Evolutionary conservation across 2,113 vertebrate species (phyloP), one percentile per base, ranked within the genome.

Genomic region (Typhlomys cinereus): DNA sequence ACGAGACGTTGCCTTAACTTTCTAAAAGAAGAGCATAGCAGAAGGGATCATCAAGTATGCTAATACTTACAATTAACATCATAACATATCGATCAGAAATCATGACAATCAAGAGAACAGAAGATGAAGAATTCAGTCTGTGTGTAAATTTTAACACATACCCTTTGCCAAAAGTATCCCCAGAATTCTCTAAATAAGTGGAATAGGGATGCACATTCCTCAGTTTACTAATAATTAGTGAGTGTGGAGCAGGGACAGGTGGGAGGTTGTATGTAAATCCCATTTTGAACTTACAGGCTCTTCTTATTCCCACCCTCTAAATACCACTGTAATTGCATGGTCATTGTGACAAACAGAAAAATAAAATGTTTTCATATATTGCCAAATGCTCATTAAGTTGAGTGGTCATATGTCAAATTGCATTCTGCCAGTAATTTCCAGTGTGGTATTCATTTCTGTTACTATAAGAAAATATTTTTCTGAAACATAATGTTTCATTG

Each of bases 351-450:
- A 70, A 50, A 85, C 7, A 74, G 21, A 73, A 89, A 73, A 90
- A 90, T 74, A 29, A 90, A 85, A 59, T 44, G 4, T 50, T 91
- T 90, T 46, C 23, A 57, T 61, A 66, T 14, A 81, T 70, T 88
- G 59, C n/a, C 44, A 90, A 74, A 25, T 59, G 34, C 50, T 25
- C 31, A 34, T 70, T 7, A 23, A 29, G 18, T 52, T 23, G 52
- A 14, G 57, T n/a, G n/a, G 50, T 69, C 5, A 78, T 74, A 81
- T 59, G 7, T 39, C 50, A 75, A 44, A n/a, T 21, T 41, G 66
- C 18, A 57, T 36, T 20, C 48, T 81, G 50, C 48, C 64, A 76
- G 59, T 80, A 82, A 20, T 85, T 7, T 71, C 31, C 67, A 76
- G 25, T 70, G 9, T 66, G 7, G 0, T 15, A 57, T 76, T 88